Evolutionary conservation across 2,113 vertebrate species (phyloP), one percentile per base, ranked within the genome.

Genomic region (Anguilla rostrata): DNA sequence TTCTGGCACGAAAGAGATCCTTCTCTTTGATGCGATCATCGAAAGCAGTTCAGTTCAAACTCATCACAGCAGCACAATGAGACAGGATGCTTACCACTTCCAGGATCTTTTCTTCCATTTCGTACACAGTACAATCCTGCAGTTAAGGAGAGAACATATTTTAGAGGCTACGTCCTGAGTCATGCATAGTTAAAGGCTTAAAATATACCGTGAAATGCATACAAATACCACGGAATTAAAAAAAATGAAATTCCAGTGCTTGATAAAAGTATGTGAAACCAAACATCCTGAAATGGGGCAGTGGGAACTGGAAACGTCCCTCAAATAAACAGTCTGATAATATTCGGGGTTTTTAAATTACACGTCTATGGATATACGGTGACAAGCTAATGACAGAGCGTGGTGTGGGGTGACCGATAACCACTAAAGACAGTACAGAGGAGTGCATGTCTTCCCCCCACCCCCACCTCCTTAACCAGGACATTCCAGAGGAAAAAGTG

Each of bases 41-140:
- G 11, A 75, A 75, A 34, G 26, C 71, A 75, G 12, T 75, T 75
- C 3, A 34, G 71, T 26, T 75, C 26, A 6, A 75, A 26, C 11
- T 7, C 11, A 20, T 34, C 29, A 34, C n/a, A 7, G 11, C 26
- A 9, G n/a, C 22, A 75, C 26, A 75, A 11, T 34, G 8, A 57
- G 15, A 40, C 39, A 14, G 87, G 75, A 85, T 88, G 96, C 98
- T 98, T 95, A 99, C 98, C 90, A 99, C 97, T 92, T 94, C 95
- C 92, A 98, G 93, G 92, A 98, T 98, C 96, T 97, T 98, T 92
- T 99, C 97, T 89, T 99, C 98, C 95, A 99, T 99, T 92, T 98
- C 96, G 86, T 95, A 97, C 49, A 99, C 94, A 39, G 96, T 95
- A 89, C 95, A 98, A 89, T 99, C 97, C 98, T 99, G 95, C 84